A percentile compares a stretch with the other conserved stretches of the same genome.
Evolutionary conservation across 2,888 invertebrate genomes (phyloP).

Genomic region (Heliconius aoede): DNA sequence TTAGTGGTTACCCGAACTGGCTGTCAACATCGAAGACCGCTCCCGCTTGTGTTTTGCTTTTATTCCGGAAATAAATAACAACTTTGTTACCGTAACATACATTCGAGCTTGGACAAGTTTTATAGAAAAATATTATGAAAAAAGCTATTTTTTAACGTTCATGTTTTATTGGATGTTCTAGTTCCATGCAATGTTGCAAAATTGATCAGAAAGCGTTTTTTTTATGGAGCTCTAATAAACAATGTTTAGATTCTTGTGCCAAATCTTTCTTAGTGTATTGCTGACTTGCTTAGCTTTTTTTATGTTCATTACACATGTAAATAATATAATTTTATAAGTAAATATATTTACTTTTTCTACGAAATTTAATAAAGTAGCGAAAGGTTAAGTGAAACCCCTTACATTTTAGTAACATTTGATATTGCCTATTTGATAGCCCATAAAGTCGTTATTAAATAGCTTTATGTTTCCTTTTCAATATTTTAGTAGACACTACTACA

Average conservation of each 20-base stretch:
- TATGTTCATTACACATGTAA: background rate
- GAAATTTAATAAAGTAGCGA: constrained; percentile 29
- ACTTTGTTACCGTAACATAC: constrained; percentile 34
- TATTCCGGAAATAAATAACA: constrained; percentile 40
- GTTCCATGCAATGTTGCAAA: background rate
- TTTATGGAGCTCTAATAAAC: constrained; percentile 4
- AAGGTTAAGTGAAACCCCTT: constrained; percentile 34
- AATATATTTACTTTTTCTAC: background rate
- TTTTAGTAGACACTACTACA: constrained; percentile 44
- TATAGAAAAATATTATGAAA: constrained; percentile 17
- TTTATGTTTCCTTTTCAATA: constrained; percentile 49
- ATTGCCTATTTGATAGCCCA: constrained; percentile 51
- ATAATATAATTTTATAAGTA: background rate
- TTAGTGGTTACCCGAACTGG: constrained; percentile 53
- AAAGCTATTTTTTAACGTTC: constrained; percentile 9
- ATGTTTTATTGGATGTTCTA: background rate
- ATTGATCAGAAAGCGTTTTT: background rate
- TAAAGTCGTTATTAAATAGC: constrained; percentile 51
- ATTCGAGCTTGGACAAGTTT: constrained; percentile 26
- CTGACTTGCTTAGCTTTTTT: background rate
- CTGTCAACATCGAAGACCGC: constrained; percentile 45
- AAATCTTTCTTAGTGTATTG: background rate
- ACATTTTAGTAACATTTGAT: constrained; percentile 46
- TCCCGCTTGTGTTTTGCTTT: constrained; percentile 41
- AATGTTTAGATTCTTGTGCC: background rate